Base-by-base conservation (phyloP, 2,888 invertebrate species). In the Diarsia dahlii region DNA sequence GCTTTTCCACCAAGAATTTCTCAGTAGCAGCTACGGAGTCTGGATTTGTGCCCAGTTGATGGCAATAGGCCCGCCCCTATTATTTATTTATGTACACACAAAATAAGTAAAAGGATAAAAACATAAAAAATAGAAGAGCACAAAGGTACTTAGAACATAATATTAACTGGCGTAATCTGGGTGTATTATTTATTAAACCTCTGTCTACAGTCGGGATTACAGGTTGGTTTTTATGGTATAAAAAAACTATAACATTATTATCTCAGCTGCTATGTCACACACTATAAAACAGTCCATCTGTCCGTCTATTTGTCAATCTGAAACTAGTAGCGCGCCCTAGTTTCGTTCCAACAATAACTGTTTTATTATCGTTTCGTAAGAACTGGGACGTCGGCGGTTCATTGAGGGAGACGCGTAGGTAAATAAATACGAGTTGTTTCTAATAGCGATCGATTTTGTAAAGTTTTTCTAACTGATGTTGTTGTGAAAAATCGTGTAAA, bases 261-360 rank as follows among this genome's bases (percentile, higher is more conserved):
- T 80, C 72, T 52, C 66, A 71, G 52, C 69, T 67, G 34, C 28
- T 18, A n/a, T 67, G 78, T 72, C 74, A 48, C 76, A 72, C 45
- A 72, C 79, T 80, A 87, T 85, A 82, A 85, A 81, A 76, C 74
- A 76, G 76, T 72, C 73, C 79, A 81, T 82, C 79, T 80, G 84
- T 82, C 73, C n/a, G 76, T 85, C 50, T 77, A 71, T 88, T 75
- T 81, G 82, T 87, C 80, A 79, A 64, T 56, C 28, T 78, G 71
- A 68, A 28, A 83, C 74, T 63, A 76, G 74, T 72, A 68, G 54
- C 76, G 81, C 78, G 87, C 34, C 81, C 87, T 67, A 84, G 78
- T 80, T 88, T 62, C 54, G 63, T 79, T 76, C 87, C 71, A 87
- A 88, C 84, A 88, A 87, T 89, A 88, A 75, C 82, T 71, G 50